These are phyloP conservation scores for Falco peregrinus DNA, from an alignment of 2,797 vertebrate species.

Conservation along the genomic window DNA sequence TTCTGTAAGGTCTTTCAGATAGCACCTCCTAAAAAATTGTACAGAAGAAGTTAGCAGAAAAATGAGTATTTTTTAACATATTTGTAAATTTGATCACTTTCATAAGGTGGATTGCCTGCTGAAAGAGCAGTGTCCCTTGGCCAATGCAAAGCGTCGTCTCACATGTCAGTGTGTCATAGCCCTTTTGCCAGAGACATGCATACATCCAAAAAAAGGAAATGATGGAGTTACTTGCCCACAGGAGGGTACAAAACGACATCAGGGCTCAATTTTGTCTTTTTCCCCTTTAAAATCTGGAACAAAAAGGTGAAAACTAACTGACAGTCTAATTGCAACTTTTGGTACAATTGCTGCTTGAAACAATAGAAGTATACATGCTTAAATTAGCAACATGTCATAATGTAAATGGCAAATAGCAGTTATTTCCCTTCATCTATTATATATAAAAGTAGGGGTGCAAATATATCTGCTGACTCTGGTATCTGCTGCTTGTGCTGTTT, in stretches of 20 bases:
- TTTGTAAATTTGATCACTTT: neutral
- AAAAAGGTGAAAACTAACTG: neutral
- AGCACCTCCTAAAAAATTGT: neutral
- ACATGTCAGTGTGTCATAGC: neutral
- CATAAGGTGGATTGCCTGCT: neutral
- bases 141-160: fast-evolving
- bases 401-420: neutral
- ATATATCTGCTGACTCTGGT: neutral
- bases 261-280: neutral
- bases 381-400: neutral
- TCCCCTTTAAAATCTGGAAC: neutral
- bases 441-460: neutral
- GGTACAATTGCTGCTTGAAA: neutral
- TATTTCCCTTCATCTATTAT: neutral
- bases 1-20: neutral
- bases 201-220: neutral
- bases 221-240: neutral
- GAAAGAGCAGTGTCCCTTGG: neutral
- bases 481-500: neutral
- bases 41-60: neutral
- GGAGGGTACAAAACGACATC: neutral
- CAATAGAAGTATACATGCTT: neutral
- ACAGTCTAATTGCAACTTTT: neutral
- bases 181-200: neutral
- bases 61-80: neutral